Evolutionary conservation across 2,888 invertebrate genomes (phyloP).

Genomic region (Pollenia labialis): DNA sequence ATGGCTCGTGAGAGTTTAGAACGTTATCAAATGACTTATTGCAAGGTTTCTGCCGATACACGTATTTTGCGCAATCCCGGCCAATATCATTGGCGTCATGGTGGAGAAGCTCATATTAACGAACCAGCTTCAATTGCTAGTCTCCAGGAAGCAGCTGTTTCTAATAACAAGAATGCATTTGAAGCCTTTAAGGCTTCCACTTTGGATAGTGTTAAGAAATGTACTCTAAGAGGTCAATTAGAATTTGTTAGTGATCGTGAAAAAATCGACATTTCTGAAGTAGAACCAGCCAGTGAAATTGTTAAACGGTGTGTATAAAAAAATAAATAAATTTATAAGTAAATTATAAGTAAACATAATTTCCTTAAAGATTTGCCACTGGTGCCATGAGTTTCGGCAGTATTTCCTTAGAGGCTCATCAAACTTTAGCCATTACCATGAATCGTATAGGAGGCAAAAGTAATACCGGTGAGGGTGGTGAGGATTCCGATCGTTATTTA

Average conservation of each 20-base stretch:
- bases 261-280: constrained; percentile 92
- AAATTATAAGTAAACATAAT: not conserved
- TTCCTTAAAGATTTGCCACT: constrained; percentile 82
- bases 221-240: constrained; percentile 96
- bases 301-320: constrained; percentile 93
- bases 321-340: not conserved
- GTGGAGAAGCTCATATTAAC: constrained; percentile 99
- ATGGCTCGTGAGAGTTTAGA: constrained; percentile 94
- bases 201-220: constrained; percentile 92
- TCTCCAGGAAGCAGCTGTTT: constrained; percentile 93
- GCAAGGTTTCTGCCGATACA: constrained; percentile 87
- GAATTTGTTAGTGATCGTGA: constrained; percentile 92
- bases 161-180: constrained; percentile 92
- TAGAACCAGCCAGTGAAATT: constrained; percentile 97
- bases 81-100: constrained; percentile 97
- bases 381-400: constrained; percentile 99
- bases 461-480: constrained; percentile 99
- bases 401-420: constrained; percentile 98
- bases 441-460: constrained; percentile 98
- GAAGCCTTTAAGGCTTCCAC: constrained; percentile 94
- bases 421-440: constrained; percentile 98
- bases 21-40: constrained; percentile 90
- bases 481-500: constrained; percentile 91
- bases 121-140: constrained; percentile 92
- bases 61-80: constrained; percentile 93